Percentiles rank a stretch among this genome's conserved stretches.
Conservation (phyloP, 2,113 vertebrate species). For the Cyphomyrus discorhynchus region DNA sequence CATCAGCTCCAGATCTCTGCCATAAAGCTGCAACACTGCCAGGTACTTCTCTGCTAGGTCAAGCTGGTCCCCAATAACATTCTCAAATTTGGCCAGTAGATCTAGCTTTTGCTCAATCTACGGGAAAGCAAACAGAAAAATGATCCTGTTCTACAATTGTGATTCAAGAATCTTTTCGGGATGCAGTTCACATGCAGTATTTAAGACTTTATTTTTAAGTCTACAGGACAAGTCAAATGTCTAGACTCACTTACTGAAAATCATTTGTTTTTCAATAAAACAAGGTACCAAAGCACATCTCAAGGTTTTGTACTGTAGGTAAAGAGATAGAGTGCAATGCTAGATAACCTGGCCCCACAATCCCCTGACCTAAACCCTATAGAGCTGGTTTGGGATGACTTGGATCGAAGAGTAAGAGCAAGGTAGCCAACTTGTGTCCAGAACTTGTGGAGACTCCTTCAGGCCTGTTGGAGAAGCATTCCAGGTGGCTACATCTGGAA, state of each 20-base stretch:
- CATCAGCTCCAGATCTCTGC: slow-evolving; percentile 63
- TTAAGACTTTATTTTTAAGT: too few relatives aligned
- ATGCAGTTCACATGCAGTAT: background rate
- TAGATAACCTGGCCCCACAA: background rate
- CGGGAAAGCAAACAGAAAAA: slow-evolving; percentile 17
- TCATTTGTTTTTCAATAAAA: background rate
- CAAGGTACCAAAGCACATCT: background rate
- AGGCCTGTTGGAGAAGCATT: background rate
- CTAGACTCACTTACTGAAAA: background rate
- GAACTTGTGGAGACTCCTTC: background rate
- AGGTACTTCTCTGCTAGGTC: slow-evolving; percentile 59
- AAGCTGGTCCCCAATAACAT: slow-evolving; percentile 47
- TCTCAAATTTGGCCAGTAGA: slow-evolving; percentile 61
- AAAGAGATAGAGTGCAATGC: background rate
- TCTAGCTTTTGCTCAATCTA: slow-evolving; percentile 68
- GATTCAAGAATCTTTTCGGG: background rate
- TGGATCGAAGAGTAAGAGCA: background rate
- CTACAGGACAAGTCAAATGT: too few relatives aligned
- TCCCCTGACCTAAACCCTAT: background rate
- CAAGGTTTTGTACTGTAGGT: background rate
- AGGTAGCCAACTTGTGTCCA: background rate
- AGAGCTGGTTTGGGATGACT: background rate
- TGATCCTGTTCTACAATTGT: background rate
- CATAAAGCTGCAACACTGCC: slow-evolving; percentile 60
- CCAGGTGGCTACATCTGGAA: background rate